Conservation (phyloP, 2,888 invertebrate genomes). For the Notocelia uddmanniana region DNA sequence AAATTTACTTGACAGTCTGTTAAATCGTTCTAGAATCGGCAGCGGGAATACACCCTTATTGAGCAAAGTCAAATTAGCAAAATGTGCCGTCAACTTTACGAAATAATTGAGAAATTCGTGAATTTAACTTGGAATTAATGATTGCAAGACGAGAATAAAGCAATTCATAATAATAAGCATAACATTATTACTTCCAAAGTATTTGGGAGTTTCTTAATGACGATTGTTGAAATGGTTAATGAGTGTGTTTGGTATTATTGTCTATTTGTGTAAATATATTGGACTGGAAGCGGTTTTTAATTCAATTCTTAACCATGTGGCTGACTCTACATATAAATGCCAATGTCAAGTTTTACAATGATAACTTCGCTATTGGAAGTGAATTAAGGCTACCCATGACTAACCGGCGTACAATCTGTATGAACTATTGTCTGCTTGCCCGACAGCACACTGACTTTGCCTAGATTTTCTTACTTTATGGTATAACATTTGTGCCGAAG, state of each 20-base stretch:
- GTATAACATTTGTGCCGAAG: no score
- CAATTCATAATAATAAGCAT: slow-evolving; percentile 45
- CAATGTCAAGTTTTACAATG: no score
- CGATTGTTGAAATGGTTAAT: slow-evolving; percentile 36
- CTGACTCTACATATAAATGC: no score
- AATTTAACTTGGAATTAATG: slow-evolving; percentile 44
- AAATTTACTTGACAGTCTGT: neutral
- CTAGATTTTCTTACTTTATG: no score
- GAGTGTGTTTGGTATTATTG: slow-evolving; percentile 21
- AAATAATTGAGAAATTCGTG: slow-evolving; percentile 46
- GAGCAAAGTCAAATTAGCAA: slow-evolving; percentile 41
- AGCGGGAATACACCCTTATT: slow-evolving; percentile 11
- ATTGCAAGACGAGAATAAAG: slow-evolving; percentile 43
- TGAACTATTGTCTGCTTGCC: no score
- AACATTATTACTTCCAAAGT: slow-evolving; percentile 45
- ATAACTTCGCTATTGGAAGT: no score
- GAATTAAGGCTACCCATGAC: no score
- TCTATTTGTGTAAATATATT: no score
- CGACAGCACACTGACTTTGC: no score
- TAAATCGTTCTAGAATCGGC: slow-evolving; percentile 18
- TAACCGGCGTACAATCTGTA: no score
- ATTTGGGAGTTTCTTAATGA: slow-evolving; percentile 32
- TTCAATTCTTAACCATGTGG: no score
- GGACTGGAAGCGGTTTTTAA: no score
- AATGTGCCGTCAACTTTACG: slow-evolving; percentile 44